Evolutionary conservation across 2,888 invertebrate species (phyloP), one percentile per base, ranked within the genome.

Genomic region (Synergus laeviventris): DNA sequence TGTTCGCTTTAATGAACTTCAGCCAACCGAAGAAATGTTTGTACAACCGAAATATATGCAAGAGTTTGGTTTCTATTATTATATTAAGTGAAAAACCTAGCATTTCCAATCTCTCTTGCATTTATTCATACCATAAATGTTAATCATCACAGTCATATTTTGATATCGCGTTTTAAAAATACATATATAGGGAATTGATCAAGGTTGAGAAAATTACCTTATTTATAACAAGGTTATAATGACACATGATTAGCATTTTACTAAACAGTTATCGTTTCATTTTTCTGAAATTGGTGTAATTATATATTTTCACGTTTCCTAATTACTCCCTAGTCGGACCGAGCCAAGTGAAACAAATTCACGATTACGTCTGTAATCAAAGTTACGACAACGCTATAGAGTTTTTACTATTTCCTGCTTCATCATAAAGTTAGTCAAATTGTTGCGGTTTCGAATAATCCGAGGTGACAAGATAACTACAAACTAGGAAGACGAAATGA

Each of bases 351-450:
- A 61, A 61, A 61, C 61, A 38, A 61, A 61, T 61, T 61, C 36
- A 64, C 21, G 64, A 70, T 70, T 70, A 70, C 70, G 49, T 70
- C 24, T 31, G 31, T 49, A 70, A 70, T 70, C 49, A 70, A 45
- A 70, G 70, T 70, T 49, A 70, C 70, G 70, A 45, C 24, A 70
- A 45, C 31, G n/a, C 31, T 49, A 24, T 70, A 24, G n/a, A 9
- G 70, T 70, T 70, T 70, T 70, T 54, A 70, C 45, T 45, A 31
- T 70, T 70, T 70, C 70, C 49, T 70, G n/a, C 49, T 70, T 70
- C n/a, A n/a, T 45, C 70, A 18, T 70, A 70, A 49, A 70, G 14
- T 66, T 45, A 8, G 24, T 66, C 59, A 21, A 66, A 66, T 66
- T 66, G 3, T 66, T 66, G 42, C 31, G 66, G 49, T 70, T 24